Evolutionary conservation across 2,888 invertebrate species (phyloP).

Genomic region (Lepidochrysops patricia): DNA sequence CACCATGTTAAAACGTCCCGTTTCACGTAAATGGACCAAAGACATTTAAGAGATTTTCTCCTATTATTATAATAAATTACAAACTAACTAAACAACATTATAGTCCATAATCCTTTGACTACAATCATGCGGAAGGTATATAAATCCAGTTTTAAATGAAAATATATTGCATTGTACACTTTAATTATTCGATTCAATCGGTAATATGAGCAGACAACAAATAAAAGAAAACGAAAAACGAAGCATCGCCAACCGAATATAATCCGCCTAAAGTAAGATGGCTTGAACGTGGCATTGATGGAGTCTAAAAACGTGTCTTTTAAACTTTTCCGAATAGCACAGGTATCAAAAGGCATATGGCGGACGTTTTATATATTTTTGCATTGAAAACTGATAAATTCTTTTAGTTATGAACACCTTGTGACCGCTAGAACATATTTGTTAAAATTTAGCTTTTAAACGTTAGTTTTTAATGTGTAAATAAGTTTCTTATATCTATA

Average conservation of each 20-base stretch:
- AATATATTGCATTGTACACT: background rate
- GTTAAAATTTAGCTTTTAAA: conserved; percentile 70
- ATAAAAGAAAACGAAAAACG: conserved; percentile 44
- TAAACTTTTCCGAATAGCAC: conserved; percentile 42
- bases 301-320: conserved; percentile 19
- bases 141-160: background rate
- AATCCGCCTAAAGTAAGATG: conserved; percentile 38
- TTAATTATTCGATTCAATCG: background rate
- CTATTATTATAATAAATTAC: no score
- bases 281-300: conserved; percentile 17
- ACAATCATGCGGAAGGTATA: background rate
- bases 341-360: conserved; percentile 74
- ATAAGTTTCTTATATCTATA: conserved; percentile 71
- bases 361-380: conserved; percentile 76
- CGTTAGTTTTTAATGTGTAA: conserved; percentile 72
- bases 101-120: no score
- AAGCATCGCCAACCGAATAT: conserved; percentile 62
- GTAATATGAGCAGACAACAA: conserved; percentile 16
- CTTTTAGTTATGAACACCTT: conserved; percentile 74
- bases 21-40: background rate
- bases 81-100: no score
- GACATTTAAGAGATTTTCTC: background rate
- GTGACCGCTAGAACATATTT: conserved; percentile 72
- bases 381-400: conserved; percentile 74
- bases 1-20: background rate